phyloP scores from a whole-genome alignment of 2,797 vertebrate genomes.

The Apogon talboti region DNA sequence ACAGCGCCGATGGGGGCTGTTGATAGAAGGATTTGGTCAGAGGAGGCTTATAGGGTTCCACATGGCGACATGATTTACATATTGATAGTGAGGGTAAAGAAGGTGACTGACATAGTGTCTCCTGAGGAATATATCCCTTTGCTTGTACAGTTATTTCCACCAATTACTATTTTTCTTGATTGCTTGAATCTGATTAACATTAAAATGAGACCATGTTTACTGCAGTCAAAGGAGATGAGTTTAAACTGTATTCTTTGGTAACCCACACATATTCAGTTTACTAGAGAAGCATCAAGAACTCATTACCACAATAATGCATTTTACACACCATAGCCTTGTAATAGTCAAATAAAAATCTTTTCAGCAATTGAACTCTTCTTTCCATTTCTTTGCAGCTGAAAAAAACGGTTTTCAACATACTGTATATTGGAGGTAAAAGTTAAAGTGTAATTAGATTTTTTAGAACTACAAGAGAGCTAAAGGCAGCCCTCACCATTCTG shows the following conservation, averaged over 20 bases:
- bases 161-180: constrained; percentile 1
- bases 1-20: constrained; percentile 19
- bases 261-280: too few species aligned
- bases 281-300: too few species aligned
- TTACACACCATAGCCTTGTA: too few species aligned
- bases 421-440: too few species aligned
- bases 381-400: too few species aligned
- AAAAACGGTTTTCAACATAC: too few species aligned
- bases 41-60: constrained; percentile 8
- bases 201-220: too few species aligned
- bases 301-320: too few species aligned
- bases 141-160: not conserved
- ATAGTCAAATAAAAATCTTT: too few species aligned
- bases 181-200: not conserved
- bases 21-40: constrained; percentile 18
- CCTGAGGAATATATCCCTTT: constrained; percentile 10
- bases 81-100: constrained; percentile 22
- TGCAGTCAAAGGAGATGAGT: too few species aligned
- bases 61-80: constrained; percentile 30
- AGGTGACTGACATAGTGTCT: constrained; percentile 8
- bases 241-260: too few species aligned
- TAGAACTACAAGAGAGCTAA: constrained; percentile 16
- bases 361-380: too few species aligned
- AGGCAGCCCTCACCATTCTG: constrained; percentile 21
- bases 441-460: constrained; percentile 5